These are phyloP conservation scores for Ispidina lecontei DNA, from an alignment of 2,797 vertebrate species.

Conservation along the genomic window DNA sequence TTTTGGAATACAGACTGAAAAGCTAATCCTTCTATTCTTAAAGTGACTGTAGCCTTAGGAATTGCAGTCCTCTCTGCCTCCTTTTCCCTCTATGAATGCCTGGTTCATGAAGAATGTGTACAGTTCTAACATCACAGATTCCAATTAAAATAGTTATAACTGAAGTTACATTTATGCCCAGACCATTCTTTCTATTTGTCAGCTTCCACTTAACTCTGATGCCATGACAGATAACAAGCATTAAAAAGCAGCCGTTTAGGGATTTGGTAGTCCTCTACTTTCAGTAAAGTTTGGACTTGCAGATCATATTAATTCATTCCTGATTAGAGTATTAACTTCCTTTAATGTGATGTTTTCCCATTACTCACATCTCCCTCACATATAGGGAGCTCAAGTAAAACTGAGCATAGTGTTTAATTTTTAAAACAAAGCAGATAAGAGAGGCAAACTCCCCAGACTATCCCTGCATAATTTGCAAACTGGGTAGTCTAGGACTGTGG, in stretches of 20 bases:
- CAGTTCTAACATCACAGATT: not conserved
- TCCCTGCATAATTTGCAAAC: not conserved
- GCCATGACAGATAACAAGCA: not conserved
- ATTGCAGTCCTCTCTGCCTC: not conserved
- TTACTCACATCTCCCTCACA: not conserved
- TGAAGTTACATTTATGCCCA: not conserved
- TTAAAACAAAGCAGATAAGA: not conserved
- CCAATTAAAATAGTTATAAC: not conserved
- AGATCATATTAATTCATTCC: not conserved
- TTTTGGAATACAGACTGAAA: not conserved
- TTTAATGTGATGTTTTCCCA: not conserved
- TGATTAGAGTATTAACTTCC: fast-evolving
- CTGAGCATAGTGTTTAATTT: not conserved
- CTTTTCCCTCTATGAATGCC: not conserved
- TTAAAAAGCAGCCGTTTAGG: not conserved
- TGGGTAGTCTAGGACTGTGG: not conserved
- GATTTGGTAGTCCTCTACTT: not conserved
- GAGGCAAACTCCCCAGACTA: not conserved
- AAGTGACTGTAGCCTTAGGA: not conserved
- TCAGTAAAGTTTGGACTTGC: not conserved
- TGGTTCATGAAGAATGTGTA: fast-evolving
- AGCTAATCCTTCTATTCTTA: not conserved
- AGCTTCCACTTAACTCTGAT: not conserved
- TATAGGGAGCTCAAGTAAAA: not conserved
- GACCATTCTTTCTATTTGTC: not conserved